Evolutionary conservation across 2,113 vertebrate species (phyloP), one percentile per base, ranked within the genome.

Genomic region (Leptocoma aspasia): DNA sequence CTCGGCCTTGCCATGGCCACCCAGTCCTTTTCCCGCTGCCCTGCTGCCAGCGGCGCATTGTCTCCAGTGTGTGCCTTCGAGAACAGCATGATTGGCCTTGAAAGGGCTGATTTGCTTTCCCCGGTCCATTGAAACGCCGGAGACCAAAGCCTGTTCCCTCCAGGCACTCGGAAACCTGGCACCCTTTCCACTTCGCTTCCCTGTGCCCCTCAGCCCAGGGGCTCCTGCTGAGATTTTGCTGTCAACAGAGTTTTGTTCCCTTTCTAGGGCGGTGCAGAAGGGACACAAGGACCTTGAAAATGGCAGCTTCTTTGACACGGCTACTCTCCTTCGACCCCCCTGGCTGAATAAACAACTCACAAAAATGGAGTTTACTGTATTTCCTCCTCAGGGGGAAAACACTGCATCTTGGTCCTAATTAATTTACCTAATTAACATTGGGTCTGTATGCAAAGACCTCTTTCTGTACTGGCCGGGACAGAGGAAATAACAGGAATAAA

Each of bases 231-330:
- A 84, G 95, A 79, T 92, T 95, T 89, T 95, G 86, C 96, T 89
- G 89, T 92, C 96, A 94, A 95, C 94, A 96, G 91, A 94, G 95
- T 97, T 96, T 95, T 97, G 95, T 96, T 97, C 92, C 92, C 57
- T 94, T 94, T 94, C 83, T 83, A 39, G 92, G 89, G 91, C 39
- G 12, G 89, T 0, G 44, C 80, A 41, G 86, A 73, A 93, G 92
- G 89, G 94, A 94, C 89, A 92, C 91, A 78, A 92, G 96, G 90
- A 95, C 95, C 90, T 96, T 91, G 93, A 49, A 95, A 96, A 78
- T 75, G 92, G 95, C 96, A 96, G 96, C 81, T 91, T 80, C 91
- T 93, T 81, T 97, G 95, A 94, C 94, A 84, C 35, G 4, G 19
- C 92, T 86, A 92, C 96, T 97, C 94, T 93, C 76, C 92, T 73